Base-by-base conservation (phyloP, 2,888 invertebrate species). In the Phoenoteleia sp. region DNA sequence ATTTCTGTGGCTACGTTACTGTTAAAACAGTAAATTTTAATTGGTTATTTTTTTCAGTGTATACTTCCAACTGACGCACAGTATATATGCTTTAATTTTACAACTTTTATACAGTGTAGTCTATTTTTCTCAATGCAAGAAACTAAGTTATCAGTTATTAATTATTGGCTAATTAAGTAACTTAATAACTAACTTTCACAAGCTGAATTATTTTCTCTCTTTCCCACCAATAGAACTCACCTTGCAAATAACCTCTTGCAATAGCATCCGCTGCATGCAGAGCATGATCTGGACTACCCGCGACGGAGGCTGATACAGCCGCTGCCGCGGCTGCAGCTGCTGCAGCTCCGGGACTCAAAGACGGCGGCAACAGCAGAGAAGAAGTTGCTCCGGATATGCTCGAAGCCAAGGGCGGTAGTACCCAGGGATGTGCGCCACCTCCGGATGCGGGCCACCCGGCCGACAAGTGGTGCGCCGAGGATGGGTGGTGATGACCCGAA, bases 221-320 rank as follows among this genome's bases (percentile, higher is more conserved):
- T n/a, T n/a, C n/a, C n/a, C n/a, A n/a, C n/a, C n/a, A n/a, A n/a
- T 36, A 36, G 17, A 56, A 60, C 76, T 83, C 77, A 92, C 92
- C 92, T 91, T 93, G 93, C 58, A 93, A 86, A 81, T 93, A 93
- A 47, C 93, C 92, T 0, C 93, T 88, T 3, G 93, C 92, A 66
- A 93, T 90, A n/a, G 92, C 92, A 85, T 93, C 93, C 17, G 92
- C 92, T 17, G 92, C 92, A 64, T 93, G 93, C 19, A 93, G 64
- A 95, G 96, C 90, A 96, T 96, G 93, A 95, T 95, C 90, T 95
- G 95, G 89, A 95, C 95, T 89, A 92, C 94, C 89, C 91, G 94
- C 87, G 90, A 93, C 90, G 93, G 90, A 87, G 90, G 94, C 91
- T 90, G 95, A 88, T 92, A 94, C 83, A 94, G 94, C 84, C 94